Percentiles rank a stretch among this genome's conserved stretches.
These are phyloP conservation scores for Drosophila cardini DNA, from an alignment of 1,140 invertebrate genomes.

Conservation along the genomic window DNA sequence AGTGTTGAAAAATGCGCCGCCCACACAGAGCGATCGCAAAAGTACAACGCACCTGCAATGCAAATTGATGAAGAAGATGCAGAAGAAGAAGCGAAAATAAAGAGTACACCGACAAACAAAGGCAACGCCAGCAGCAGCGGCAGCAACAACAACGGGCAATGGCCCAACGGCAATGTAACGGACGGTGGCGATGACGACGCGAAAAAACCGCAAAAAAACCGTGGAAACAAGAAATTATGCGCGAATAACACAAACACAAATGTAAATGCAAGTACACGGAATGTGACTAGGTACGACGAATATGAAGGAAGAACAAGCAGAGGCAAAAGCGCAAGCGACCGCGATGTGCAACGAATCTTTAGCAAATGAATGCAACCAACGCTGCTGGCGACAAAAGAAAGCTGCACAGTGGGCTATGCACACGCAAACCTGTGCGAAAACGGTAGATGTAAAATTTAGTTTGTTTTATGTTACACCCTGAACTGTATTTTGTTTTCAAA, in stretches of 20 bases:
- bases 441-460: neutral
- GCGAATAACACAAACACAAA: conserved; percentile 30
- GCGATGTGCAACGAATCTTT: conserved; percentile 75
- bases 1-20: conserved; percentile 56
- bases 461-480: neutral
- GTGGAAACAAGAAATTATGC: conserved; percentile 51
- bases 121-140: conserved; percentile 27
- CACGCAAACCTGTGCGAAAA: neutral
- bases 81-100: conserved; percentile 5
- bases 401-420: conserved; percentile 38
- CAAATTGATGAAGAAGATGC: conserved; percentile 30
- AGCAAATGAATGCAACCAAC: conserved; percentile 74
- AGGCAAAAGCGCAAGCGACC: conserved; percentile 50
- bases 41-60: conserved; percentile 62
- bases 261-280: conserved; percentile 19
- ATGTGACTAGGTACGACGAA: conserved; percentile 23
- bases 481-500: neutral
- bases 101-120: conserved; percentile 43
- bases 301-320: conserved; percentile 50
- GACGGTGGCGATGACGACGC: conserved; percentile 46
- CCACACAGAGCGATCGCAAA: conserved; percentile 41
- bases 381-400: conserved; percentile 67
- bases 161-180: conserved; percentile 51
- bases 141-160: conserved; percentile 42
- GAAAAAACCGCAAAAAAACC: conserved; percentile 49